A percentile compares a stretch with the other conserved stretches of the same genome.
Conservation (phyloP, 2,797 vertebrate genomes). For the Harpia harpyja region DNA sequence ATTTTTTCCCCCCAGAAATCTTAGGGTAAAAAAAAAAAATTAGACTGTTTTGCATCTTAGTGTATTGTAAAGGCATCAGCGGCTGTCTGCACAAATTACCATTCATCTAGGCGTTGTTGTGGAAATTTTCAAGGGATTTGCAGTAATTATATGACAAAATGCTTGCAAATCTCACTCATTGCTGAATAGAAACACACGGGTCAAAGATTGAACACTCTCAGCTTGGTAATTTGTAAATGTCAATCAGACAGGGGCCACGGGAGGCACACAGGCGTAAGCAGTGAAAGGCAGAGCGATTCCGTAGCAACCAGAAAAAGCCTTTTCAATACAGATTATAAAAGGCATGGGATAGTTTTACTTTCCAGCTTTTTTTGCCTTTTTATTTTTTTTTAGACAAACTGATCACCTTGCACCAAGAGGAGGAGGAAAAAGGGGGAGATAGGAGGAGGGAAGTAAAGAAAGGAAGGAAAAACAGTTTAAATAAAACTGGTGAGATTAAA, state of each 20-base stretch:
- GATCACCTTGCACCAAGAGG: slow-evolving; percentile 43
- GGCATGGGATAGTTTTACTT: slow-evolving; percentile 58
- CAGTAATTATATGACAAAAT: slow-evolving; percentile 99
- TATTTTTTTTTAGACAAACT: slow-evolving; percentile 15
- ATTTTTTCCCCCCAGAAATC: slow-evolving; percentile 49
- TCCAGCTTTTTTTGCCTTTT: not conserved
- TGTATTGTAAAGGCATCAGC: slow-evolving; percentile 71
- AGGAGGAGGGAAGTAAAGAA: slow-evolving; percentile 57
- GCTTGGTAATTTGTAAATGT: slow-evolving; percentile 99
- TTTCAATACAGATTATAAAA: slow-evolving; percentile 79
- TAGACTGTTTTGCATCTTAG: slow-evolving; percentile 72
- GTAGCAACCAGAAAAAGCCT: slow-evolving; percentile 71
- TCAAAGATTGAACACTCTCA: slow-evolving; percentile 96
- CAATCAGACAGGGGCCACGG: slow-evolving; percentile 90
- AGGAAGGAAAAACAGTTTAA: slow-evolving; percentile 79
- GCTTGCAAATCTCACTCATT: slow-evolving; percentile 93
- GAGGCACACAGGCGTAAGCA: slow-evolving; percentile 70
- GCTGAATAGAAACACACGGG: slow-evolving; percentile 94
- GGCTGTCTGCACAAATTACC: slow-evolving; percentile 84
- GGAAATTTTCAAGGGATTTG: slow-evolving; percentile 98
- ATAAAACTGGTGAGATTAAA: slow-evolving; percentile 80
- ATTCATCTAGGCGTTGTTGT: slow-evolving; percentile 86
- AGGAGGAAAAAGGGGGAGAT: not conserved
- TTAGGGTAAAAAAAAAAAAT: slow-evolving; percentile 42
- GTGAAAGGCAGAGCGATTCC: slow-evolving; percentile 49